Base-by-base conservation (phyloP, 64 coral and sea anemone species). In the Exaiptasia diaphana region DNA sequence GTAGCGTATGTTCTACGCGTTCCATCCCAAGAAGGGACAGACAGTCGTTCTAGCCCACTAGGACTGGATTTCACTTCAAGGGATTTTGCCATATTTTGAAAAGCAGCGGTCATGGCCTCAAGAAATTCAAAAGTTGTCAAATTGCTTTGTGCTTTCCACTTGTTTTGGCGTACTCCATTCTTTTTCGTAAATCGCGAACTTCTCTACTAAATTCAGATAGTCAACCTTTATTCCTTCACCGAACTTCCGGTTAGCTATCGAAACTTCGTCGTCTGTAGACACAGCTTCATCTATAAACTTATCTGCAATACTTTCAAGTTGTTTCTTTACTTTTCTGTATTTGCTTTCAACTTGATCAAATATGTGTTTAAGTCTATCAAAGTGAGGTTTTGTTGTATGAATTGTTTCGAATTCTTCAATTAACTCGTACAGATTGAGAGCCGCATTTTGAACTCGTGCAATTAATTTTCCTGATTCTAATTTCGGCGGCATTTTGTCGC, bases 321-420 rank as follows among this genome's bases (percentile, higher is more conserved):
- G 74, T 73, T 79, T 91, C 50, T 70, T 91, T 27, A 84, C 29
- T 29, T n/a, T 57, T 20, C 63, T 37, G 59, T 85, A 91, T 68
- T 79, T 91, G 25, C 38, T 53, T 55, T 91, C 81, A 59, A 91
- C 54, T 71, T 85, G 81, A 22, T 41, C 43, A 63, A 88, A 88
- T 90, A 83, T 68, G 17, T 68, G 27, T 68, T 74, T 10, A 12
- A 83, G 72, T 83, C 80, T 68, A 33, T 52, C 59, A 52, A 90
- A 50, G 46, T 82, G 78, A 41, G 78, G 87, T 65, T 82, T 90
- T 50, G 80, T 44, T 15, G 79, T 38, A 27, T 83, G 77, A 50
- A 90, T 81, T 28, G 74, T 59, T 76, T 90, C 79, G 71, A 83
- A 90, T 82, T 90, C 87, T 13, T 76, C 77, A 74, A 82, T 53